Evolutionary conservation across 2,888 invertebrate genomes (phyloP).

Genomic region (Polyommatus icarus): DNA sequence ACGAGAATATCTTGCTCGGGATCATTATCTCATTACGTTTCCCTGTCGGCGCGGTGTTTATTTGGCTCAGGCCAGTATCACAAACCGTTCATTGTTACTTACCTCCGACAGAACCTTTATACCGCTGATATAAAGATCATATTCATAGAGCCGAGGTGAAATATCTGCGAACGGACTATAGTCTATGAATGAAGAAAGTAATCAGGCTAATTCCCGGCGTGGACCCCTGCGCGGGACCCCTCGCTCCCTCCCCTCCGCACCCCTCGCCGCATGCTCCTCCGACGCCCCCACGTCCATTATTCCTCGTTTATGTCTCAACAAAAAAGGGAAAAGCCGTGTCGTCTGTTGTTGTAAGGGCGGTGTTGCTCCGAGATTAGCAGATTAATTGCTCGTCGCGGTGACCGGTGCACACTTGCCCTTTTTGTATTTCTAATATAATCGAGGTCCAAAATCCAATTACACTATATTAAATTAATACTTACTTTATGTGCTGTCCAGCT

Average conservation of each 20-base stretch:
- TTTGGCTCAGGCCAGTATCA: not conserved
- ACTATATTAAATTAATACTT: no score
- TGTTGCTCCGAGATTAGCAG: constrained; percentile 8
- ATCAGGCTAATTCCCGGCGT: constrained; percentile 24
- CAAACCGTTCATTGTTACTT: not conserved
- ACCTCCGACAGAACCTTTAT: not conserved
- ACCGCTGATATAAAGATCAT: not conserved
- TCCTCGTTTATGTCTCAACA: constrained; percentile 29
- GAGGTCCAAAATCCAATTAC: no score
- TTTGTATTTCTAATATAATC: not conserved
- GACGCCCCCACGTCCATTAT: constrained; percentile 19
- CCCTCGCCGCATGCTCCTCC: not conserved
- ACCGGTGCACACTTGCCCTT: not conserved
- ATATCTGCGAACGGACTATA: constrained; percentile 1
- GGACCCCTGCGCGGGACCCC: constrained; percentile 9
- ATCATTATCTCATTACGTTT: not conserved
- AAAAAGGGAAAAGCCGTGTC: constrained; percentile 26
- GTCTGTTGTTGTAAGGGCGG: constrained; percentile 22
- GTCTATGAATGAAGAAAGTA: constrained; percentile 23
- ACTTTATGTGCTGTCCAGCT: no score
- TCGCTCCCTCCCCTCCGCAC: not conserved
- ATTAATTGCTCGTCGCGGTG: not conserved
- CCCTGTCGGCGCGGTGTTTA: not conserved
- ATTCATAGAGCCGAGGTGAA: constrained; percentile 22
- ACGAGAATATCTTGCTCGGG: not conserved